Percentiles rank a stretch among this genome's conserved stretches.
Conservation (phyloP, 2,113 vertebrate genomes). For the Campylomormyrus tamandua region DNA sequence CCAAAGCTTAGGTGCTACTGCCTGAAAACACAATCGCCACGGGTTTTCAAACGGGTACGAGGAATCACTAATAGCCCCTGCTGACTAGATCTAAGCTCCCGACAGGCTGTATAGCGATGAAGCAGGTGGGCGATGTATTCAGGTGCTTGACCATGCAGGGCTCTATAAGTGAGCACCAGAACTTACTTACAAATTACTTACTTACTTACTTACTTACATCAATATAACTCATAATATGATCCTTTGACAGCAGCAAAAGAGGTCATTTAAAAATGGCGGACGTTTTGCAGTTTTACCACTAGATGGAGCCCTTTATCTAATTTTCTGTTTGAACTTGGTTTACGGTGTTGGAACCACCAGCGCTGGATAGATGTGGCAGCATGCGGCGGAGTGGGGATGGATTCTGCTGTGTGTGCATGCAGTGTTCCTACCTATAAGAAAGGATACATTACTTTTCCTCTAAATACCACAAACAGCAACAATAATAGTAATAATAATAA, state of each 20-base stretch:
- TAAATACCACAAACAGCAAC: background rate
- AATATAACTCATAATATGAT: background rate
- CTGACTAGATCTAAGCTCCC: no score
- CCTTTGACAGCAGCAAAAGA: background rate
- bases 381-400: background rate
- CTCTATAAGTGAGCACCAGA: no score
- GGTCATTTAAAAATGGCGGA: background rate
- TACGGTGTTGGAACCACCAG: background rate
- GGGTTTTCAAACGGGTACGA: no score
- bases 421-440: background rate
- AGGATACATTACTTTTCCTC: background rate
- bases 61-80: no score
- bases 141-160: no score
- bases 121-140: no score
- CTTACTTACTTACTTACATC: background rate
- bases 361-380: background rate
- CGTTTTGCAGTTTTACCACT: conserved; percentile 32
- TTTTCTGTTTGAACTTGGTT: conserved; percentile 18
- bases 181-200: no score
- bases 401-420: background rate
- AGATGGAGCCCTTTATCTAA: conserved; percentile 48
- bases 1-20: no score
- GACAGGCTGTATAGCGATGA: no score
- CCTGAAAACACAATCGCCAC: no score
- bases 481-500: background rate